These are phyloP conservation scores for Syngnathoides biaculeatus DNA, from an alignment of 2,113 vertebrate species.

Conservation along the genomic window DNA sequence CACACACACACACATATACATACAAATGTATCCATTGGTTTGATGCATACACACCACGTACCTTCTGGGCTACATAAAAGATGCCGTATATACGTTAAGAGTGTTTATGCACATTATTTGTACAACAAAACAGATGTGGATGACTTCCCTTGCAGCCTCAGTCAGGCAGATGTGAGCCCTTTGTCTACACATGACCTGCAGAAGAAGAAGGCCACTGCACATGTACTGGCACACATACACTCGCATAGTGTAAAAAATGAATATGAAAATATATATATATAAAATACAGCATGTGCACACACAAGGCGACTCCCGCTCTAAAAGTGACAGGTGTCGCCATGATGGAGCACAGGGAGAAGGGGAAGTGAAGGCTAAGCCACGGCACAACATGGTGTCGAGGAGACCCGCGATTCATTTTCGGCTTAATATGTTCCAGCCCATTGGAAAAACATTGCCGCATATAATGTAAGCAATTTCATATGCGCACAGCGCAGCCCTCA, in stretches of 20 bases:
- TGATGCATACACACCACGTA: constrained; percentile 24
- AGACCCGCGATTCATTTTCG: constrained; percentile 76
- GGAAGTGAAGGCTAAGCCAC: constrained; percentile 71
- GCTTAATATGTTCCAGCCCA: constrained; percentile 77
- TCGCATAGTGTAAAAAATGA: not conserved
- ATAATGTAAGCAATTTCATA: constrained; percentile 76
- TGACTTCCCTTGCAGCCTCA: constrained; percentile 37
- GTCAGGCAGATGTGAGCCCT: constrained; percentile 58
- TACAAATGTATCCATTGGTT: constrained; percentile 15
- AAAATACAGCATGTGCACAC: constrained; percentile 31
- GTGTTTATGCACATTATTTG: constrained; percentile 27
- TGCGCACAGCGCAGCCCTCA: constrained; percentile 52
- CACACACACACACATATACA: constrained; percentile 26
- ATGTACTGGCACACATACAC: constrained; percentile 16
- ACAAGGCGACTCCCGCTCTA: constrained; percentile 45
- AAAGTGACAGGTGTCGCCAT: constrained; percentile 73
- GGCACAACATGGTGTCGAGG: constrained; percentile 68
- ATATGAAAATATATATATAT: too few species aligned
- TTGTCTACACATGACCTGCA: constrained; percentile 62
- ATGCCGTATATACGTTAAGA: constrained; percentile 58
- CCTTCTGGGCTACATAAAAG: constrained; percentile 47
- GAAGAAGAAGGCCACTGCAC: constrained; percentile 45
- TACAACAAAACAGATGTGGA: constrained; percentile 52
- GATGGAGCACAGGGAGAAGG: constrained; percentile 67
- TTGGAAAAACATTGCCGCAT: constrained; percentile 76